Conservation (phyloP, 2,888 invertebrate species). For the Limulus polyphemus region DNA sequence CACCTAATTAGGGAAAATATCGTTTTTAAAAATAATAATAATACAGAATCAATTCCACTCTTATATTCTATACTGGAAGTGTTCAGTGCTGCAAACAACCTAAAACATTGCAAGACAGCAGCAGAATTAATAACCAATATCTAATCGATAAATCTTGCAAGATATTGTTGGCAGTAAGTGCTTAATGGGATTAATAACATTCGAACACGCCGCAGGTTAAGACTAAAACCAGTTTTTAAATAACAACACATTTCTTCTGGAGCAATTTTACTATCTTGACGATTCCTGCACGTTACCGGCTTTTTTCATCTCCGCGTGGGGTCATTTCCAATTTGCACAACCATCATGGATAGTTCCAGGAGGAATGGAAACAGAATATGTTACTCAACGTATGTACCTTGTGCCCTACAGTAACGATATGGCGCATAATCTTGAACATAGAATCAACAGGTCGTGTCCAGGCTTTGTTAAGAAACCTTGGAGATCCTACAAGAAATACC, state of each 20-base stretch:
- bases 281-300: conserved; percentile 49
- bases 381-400: conserved; percentile 40
- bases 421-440: conserved; percentile 37
- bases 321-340: conserved; percentile 39
- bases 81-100: too few relatives aligned
- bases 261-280: conserved; percentile 51
- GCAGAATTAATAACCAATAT: too few relatives aligned
- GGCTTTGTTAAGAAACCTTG: conserved; percentile 31
- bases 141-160: too few relatives aligned
- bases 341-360: conserved; percentile 44
- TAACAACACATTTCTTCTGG: conserved; percentile 45
- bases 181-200: too few relatives aligned
- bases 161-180: too few relatives aligned
- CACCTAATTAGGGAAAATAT: too few relatives aligned
- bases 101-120: too few relatives aligned
- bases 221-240: conserved; percentile 47
- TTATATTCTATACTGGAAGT: too few relatives aligned
- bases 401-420: conserved; percentile 42
- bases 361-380: conserved; percentile 37
- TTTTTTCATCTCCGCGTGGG: conserved; percentile 45
- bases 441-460: conserved; percentile 39
- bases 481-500: conserved; percentile 34
- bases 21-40: too few relatives aligned
- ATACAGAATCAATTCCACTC: too few relatives aligned
- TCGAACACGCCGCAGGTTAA: too few relatives aligned